Base-by-base conservation (phyloP, 92 coral and sea anemone species). In the Zoanthus solanderi region DNA sequence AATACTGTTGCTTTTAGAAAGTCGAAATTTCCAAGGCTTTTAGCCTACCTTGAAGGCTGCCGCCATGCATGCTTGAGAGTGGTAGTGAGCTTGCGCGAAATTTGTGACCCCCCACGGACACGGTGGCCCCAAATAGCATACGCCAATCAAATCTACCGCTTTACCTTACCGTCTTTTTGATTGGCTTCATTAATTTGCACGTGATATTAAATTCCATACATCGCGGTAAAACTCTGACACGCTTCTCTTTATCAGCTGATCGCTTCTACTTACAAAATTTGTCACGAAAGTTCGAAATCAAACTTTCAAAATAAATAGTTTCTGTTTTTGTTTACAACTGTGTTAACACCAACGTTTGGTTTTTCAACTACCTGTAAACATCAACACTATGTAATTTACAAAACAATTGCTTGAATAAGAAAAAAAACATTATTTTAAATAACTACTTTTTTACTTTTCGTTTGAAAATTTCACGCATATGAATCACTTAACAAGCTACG, bases 121-220 rank as follows among this genome's bases (percentile, higher is more conserved):
- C 58, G 23, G 85, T 66, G 28, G 75, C 85, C 85, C 66, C 75
- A 81, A 81, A 81, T 81, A 66, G 74, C 75, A 81, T 63, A 81
- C 85, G 85, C 85, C 85, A 81, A 81, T 81, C 85, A 81, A 81
- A 81, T 81, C 85, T 81, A 81, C 85, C 85, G 85, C 85, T 81
- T 50, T 17, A 81, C 75, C 85, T 81, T 65, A 81, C 75, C 44
- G 75, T 9, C 60, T 46, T 66, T 13, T 15, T 66, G 85, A 81
- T 81, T 81, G 85, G 85, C 9, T n/a, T 30, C 44, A 63, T 44
- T 54, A 66, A 6, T 11, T 15, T 65, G 85, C 85, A 81, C 85
- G 85, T 81, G 85, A 81, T 81, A 81, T 81, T 66, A 30, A 81
- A 81, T 58, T 79, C 74, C 74, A 54, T 56, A 63, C 85, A 58